These are phyloP conservation scores for Branchinecta lindahli DNA, from an alignment of 1,140 invertebrate species.

Conservation along the genomic window DNA sequence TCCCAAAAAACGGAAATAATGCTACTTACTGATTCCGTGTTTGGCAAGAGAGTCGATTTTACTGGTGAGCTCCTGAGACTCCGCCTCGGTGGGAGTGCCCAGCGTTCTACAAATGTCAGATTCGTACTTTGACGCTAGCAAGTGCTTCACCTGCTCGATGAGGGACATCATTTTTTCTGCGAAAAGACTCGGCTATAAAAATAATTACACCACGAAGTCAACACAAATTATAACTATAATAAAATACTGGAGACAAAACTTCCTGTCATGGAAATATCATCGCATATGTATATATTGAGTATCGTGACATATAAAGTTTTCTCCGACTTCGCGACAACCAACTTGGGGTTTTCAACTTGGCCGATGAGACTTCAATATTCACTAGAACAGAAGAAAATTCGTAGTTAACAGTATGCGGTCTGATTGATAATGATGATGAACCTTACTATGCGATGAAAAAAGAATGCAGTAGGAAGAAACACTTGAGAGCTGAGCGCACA, in stretches of 20 bases:
- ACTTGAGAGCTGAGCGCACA: no score
- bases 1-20: no score
- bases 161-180: slow-evolving; percentile 47
- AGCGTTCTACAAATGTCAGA: not conserved
- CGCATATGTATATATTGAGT: slow-evolving; percentile 18
- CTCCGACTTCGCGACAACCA: no score
- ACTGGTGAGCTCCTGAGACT: not conserved
- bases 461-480: no score
- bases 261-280: not conserved
- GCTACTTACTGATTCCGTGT: slow-evolving; percentile 1
- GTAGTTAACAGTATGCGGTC: no score
- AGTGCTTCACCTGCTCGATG: slow-evolving; percentile 47
- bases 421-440: no score
- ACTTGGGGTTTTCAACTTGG: no score
- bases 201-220: no score
- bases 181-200: no score
- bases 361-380: no score
- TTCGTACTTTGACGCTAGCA: slow-evolving; percentile 41
- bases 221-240: slow-evolving; percentile 24
- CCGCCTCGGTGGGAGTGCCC: not conserved
- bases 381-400: no score
- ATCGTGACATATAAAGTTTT: slow-evolving; percentile 11
- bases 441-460: no score
- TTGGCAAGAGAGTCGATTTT: not conserved
- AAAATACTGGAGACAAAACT: slow-evolving; percentile 1